Percentiles rank a stretch among this genome's conserved stretches.
phyloP scores from a whole-genome alignment of 2,888 invertebrate species.

The Pollenia angustigena region DNA sequence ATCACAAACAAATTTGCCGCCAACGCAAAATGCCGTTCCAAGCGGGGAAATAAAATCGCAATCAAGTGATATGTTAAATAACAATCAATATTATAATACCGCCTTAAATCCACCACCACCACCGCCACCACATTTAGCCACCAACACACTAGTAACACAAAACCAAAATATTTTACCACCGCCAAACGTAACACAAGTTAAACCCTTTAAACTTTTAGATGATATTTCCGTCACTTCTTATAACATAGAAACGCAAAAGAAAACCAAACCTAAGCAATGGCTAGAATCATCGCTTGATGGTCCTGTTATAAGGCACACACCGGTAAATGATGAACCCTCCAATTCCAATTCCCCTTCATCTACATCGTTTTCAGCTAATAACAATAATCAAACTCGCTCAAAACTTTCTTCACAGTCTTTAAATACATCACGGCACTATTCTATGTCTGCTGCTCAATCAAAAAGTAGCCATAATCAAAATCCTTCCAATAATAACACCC shows the following conservation, averaged over 20 bases:
- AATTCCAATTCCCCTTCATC: background rate
- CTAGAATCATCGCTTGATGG: constrained; percentile 84
- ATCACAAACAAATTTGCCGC: constrained; percentile 72
- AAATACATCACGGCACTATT: constrained; percentile 74
- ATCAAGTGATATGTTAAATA: constrained; percentile 81
- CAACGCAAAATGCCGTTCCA: constrained; percentile 46
- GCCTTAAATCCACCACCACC: constrained; percentile 72
- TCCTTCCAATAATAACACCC: constrained; percentile 76
- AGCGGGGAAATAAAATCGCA: constrained; percentile 78
- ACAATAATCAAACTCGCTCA: constrained; percentile 73
- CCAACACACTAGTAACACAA: constrained; percentile 21
- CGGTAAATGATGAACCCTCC: constrained; percentile 14
- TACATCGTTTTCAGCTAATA: constrained; percentile 59
- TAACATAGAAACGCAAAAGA: constrained; percentile 81
- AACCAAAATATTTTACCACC: constrained; percentile 49
- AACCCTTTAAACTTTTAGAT: constrained; percentile 78
- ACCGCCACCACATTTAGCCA: background rate
- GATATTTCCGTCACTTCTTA: constrained; percentile 82
- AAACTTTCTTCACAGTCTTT: constrained; percentile 84
- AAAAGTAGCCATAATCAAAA: constrained; percentile 74
- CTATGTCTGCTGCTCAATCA: constrained; percentile 71
- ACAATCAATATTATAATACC: constrained; percentile 70
- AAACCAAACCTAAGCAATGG: constrained; percentile 83
- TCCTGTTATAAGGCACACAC: constrained; percentile 77
- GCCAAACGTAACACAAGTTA: constrained; percentile 75